A percentile compares a stretch with the other conserved stretches of the same genome.
phyloP scores from a whole-genome alignment of 2,797 vertebrate species.

The Nannoperca obscura region DNA sequence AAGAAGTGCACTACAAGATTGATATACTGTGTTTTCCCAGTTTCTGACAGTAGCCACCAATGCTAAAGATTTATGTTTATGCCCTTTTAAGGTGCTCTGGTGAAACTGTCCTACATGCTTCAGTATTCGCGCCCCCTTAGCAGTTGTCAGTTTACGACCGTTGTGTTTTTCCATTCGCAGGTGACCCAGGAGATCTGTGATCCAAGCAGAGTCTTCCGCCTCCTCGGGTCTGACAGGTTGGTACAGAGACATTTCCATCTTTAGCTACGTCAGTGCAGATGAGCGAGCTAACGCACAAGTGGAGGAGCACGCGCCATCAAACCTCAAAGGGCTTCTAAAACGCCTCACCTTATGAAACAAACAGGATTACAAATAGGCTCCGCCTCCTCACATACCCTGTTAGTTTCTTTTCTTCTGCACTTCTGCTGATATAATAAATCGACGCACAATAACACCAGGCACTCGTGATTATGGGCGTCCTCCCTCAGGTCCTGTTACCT shows the following conservation, averaged over 20 bases:
- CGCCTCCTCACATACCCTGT: background rate
- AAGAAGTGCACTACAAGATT: background rate
- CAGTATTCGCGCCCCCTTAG: background rate
- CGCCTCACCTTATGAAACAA: background rate
- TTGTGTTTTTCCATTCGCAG: slow-evolving; percentile 60
- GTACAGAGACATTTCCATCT: slow-evolving; percentile 36
- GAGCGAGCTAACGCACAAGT: background rate
- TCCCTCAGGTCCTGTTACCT: slow-evolving; percentile 60
- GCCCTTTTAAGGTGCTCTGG: background rate
- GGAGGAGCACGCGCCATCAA: background rate
- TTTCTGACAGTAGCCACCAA: background rate
- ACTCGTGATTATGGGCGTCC: background rate
- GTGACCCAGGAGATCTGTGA: slow-evolving; percentile 90
- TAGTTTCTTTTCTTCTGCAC: background rate
- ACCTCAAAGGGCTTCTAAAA: background rate
- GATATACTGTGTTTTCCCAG: background rate
- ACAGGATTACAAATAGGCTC: background rate
- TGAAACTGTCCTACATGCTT: background rate
- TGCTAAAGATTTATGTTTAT: background rate
- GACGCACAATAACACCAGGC: slow-evolving; percentile 15
- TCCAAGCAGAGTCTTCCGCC: slow-evolving; percentile 87
- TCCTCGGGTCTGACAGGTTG: slow-evolving; percentile 90
- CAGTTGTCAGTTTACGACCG: background rate
- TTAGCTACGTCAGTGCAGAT: background rate
- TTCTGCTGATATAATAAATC: slow-evolving; percentile 9